Conservation (phyloP, 2,888 invertebrate genomes). For the Drosophila gaucha region DNA sequence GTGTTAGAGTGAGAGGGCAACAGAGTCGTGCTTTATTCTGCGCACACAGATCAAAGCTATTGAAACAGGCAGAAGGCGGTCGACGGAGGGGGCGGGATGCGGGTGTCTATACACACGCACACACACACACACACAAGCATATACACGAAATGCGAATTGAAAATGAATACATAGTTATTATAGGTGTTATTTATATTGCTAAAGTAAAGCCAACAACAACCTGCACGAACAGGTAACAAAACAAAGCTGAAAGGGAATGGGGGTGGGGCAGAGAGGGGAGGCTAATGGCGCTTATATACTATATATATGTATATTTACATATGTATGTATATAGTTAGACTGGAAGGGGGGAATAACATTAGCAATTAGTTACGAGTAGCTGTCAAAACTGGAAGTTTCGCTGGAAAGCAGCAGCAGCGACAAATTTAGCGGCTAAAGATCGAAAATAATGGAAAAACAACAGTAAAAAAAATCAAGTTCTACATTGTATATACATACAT, state of each 20-base stretch:
- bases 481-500: neutral
- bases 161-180: constrained; percentile 78
- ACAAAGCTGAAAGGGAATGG: constrained; percentile 14
- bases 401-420: constrained; percentile 3
- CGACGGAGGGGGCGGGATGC: neutral
- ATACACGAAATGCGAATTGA: constrained; percentile 59
- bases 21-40: constrained; percentile 61
- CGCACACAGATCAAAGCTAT: constrained; percentile 49
- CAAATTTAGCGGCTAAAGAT: constrained; percentile 14
- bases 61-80: constrained; percentile 16
- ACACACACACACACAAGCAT: constrained; percentile 1
- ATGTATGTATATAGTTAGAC: constrained; percentile 11
- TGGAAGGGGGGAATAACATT: constrained; percentile 60
- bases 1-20: constrained; percentile 17
- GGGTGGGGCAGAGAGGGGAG: neutral
- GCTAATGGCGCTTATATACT: constrained; percentile 20
- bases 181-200: constrained; percentile 74
- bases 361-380: constrained; percentile 64
- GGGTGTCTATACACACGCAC: constrained; percentile 4
- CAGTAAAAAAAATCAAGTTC: neutral
- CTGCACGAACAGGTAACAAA: constrained; percentile 57
- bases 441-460: constrained; percentile 10
- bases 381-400: constrained; percentile 41
- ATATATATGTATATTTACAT: constrained; percentile 8
- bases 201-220: constrained; percentile 32